Percentiles rank a stretch among this genome's conserved stretches.
These are phyloP conservation scores for Drosophila eohydei DNA, from an alignment of 2,888 invertebrate species.

Conservation along the genomic window DNA sequence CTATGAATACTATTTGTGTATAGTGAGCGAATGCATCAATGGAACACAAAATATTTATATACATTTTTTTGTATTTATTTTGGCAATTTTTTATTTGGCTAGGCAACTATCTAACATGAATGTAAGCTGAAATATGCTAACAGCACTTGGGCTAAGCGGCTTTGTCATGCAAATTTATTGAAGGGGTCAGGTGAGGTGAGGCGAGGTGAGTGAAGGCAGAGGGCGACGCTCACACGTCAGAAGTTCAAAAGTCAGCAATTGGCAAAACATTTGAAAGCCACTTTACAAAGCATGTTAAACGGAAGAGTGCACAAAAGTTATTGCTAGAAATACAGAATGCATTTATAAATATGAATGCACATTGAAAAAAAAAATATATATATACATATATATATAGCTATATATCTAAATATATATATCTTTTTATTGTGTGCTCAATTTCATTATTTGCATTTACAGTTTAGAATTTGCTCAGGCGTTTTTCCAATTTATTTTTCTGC, in stretches of 20 bases:
- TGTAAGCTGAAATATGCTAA: constrained; percentile 53
- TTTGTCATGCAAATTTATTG: constrained; percentile 68
- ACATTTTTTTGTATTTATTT: constrained; percentile 6
- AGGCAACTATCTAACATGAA: constrained; percentile 49
- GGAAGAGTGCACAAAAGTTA: constrained; percentile 56
- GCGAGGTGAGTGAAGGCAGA: not conserved
- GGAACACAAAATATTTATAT: constrained; percentile 8
- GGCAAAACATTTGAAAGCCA: constrained; percentile 65
- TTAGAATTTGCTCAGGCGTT: constrained; percentile 44
- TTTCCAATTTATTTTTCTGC: constrained; percentile 57
- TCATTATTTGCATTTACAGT: constrained; percentile 34
- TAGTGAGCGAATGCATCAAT: constrained; percentile 18
- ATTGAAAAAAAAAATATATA: constrained; percentile 5
- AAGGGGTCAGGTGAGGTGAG: constrained; percentile 12
- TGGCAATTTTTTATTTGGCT: not conserved
- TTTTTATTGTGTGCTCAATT: constrained; percentile 32
- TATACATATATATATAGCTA: not conserved
- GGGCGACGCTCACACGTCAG: constrained; percentile 22
- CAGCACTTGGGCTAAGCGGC: constrained; percentile 56
- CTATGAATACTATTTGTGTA: not conserved
- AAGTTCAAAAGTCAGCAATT: constrained; percentile 63
- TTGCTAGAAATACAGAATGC: constrained; percentile 38
- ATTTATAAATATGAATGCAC: constrained; percentile 7
- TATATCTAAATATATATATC: not conserved
- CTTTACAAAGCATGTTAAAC: constrained; percentile 57